Conservation (phyloP, 2,888 invertebrate genomes). For the Eucera pruinosa region DNA sequence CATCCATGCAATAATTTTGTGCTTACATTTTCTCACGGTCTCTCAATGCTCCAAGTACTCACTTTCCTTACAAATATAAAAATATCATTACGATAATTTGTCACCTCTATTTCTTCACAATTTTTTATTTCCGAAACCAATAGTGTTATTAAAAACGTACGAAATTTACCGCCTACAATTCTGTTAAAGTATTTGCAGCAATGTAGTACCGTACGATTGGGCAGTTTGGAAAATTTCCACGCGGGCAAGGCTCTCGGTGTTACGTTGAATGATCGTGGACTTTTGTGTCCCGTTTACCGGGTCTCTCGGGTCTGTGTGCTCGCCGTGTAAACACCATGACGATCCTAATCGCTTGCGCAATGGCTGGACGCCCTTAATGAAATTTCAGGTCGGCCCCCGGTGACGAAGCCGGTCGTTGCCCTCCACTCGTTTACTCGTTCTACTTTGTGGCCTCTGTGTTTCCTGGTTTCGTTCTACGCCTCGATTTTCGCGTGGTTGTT, state of each 20-base stretch:
- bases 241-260: background rate
- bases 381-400: conserved; percentile 71
- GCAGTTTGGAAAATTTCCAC: conserved; percentile 31
- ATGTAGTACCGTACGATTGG: background rate
- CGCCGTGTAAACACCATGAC: conserved; percentile 48
- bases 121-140: too few species aligned
- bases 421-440: conserved; percentile 69
- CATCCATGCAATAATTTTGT: background rate
- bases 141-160: too few species aligned
- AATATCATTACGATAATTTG: too few species aligned
- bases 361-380: conserved; percentile 73
- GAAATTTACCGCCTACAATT: too few species aligned
- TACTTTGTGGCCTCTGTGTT: conserved; percentile 35
- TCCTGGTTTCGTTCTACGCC: conserved; percentile 50
- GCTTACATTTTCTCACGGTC: background rate
- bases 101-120: too few species aligned
- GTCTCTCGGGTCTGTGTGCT: conserved; percentile 1
- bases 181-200: too few species aligned
- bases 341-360: conserved; percentile 64
- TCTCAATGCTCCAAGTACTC: background rate
- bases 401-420: conserved; percentile 72
- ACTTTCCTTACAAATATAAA: too few species aligned
- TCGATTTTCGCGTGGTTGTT: conserved; percentile 38
- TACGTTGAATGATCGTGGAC: conserved; percentile 10
- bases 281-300: conserved; percentile 30